A percentile compares a stretch with the other conserved stretches of the same genome.
Conservation (phyloP, 2,888 invertebrate species). For the Myopa testacea region DNA sequence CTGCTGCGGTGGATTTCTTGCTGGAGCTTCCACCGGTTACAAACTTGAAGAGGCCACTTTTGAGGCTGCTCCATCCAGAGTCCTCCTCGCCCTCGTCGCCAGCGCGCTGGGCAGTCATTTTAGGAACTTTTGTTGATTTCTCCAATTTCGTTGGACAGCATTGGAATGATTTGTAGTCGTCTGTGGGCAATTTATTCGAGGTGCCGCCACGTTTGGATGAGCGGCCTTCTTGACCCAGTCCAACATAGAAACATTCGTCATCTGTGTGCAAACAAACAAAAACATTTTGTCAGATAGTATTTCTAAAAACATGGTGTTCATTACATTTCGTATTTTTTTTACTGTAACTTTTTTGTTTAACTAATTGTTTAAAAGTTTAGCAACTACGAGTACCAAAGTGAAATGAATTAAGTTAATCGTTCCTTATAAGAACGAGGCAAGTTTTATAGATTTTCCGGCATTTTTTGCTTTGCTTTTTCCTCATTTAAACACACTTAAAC, state of each 20-base stretch:
- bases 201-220: slow-evolving; percentile 65
- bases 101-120: slow-evolving; percentile 73
- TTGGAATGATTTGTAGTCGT: slow-evolving; percentile 89
- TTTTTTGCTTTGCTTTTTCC: slow-evolving; percentile 8
- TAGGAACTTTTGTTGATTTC: slow-evolving; percentile 83
- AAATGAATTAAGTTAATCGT: not conserved
- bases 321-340: slow-evolving; percentile 48
- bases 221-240: slow-evolving; percentile 83
- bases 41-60: slow-evolving; percentile 59
- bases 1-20: slow-evolving; percentile 45
- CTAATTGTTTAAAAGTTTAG: not conserved
- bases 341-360: not conserved
- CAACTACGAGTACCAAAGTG: not conserved
- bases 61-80: slow-evolving; percentile 42
- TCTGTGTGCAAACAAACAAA: slow-evolving; percentile 82
- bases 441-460: too few species aligned
- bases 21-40: slow-evolving; percentile 47
- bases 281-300: slow-evolving; percentile 79
- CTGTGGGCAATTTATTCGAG: slow-evolving; percentile 65
- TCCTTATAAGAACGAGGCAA: too few species aligned
- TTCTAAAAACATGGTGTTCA: slow-evolving; percentile 49
- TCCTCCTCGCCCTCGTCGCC: slow-evolving; percentile 61
- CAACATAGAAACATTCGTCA: slow-evolving; percentile 97
- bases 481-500: slow-evolving; percentile 39
- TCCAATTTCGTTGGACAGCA: slow-evolving; percentile 90